Conservation (phyloP, 2,888 invertebrate species). For the Zaprionus lineosus region DNA sequence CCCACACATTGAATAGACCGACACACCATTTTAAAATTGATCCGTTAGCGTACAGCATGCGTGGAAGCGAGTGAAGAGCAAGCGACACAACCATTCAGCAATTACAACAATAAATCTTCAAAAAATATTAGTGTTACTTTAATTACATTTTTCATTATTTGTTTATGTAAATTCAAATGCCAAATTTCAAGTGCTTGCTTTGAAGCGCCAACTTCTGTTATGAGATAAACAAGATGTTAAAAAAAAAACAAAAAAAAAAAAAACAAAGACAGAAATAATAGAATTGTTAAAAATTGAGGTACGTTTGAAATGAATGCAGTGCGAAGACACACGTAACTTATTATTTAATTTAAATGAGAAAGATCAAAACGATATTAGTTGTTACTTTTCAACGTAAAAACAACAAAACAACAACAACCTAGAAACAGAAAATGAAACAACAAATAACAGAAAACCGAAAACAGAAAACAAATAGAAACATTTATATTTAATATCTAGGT, state of each 20-base stretch:
- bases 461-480: conserved; percentile 9
- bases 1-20: conserved; percentile 1
- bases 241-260: conserved; percentile 3
- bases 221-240: conserved; percentile 39
- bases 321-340: conserved; percentile 36
- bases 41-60: conserved; percentile 19
- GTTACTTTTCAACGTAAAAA: conserved; percentile 37
- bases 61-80: conserved; percentile 17
- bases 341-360: conserved; percentile 58
- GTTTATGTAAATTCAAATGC: conserved; percentile 48
- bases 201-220: conserved; percentile 37
- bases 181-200: conserved; percentile 50
- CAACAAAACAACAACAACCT: conserved; percentile 11
- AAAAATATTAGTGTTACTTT: conserved; percentile 31
- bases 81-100: conserved; percentile 22
- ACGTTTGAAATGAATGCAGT: conserved; percentile 27
- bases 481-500: conserved; percentile 40
- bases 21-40: not conserved
- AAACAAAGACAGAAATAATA: too few species aligned
- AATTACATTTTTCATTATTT: conserved; percentile 21
- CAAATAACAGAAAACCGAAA: conserved; percentile 15
- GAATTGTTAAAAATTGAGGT: too few species aligned
- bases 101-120: conserved; percentile 38
- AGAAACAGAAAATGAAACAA: conserved; percentile 11
- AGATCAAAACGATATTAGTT: conserved; percentile 54